phyloP scores from a whole-genome alignment of 2,888 invertebrate species.

The Eupithecia tripunctaria region DNA sequence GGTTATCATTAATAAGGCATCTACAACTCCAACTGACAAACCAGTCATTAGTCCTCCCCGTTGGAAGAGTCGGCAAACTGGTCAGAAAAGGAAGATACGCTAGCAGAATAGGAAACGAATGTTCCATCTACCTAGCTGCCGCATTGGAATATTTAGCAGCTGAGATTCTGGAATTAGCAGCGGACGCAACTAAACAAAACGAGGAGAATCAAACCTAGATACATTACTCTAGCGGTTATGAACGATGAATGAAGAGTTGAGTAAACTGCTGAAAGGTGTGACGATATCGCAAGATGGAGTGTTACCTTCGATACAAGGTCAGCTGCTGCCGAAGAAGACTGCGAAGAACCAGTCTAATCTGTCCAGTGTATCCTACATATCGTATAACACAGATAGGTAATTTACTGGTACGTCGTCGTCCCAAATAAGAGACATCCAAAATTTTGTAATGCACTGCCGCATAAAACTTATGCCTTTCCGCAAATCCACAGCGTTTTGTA shows the following conservation, averaged over 20 bases:
- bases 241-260: slow-evolving; percentile 70
- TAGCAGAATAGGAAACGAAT: slow-evolving; percentile 81
- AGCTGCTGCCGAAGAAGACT: slow-evolving; percentile 67
- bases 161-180: slow-evolving; percentile 87
- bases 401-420: too few relatives aligned
- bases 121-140: slow-evolving; percentile 83
- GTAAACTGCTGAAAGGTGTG: slow-evolving; percentile 59
- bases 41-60: slow-evolving; percentile 83
- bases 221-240: slow-evolving; percentile 64
- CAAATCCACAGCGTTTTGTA: too few relatives aligned
- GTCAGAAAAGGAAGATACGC: slow-evolving; percentile 86
- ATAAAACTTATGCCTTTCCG: too few relatives aligned
- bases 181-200: slow-evolving; percentile 86
- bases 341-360: slow-evolving; percentile 45
- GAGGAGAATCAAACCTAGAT: slow-evolving; percentile 70
- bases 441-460: too few relatives aligned
- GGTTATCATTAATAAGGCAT: too few relatives aligned
- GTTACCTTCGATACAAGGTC: slow-evolving; percentile 59
- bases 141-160: slow-evolving; percentile 87
- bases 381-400: too few relatives aligned
- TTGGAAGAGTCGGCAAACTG: slow-evolving; percentile 84
- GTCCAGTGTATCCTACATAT: too few relatives aligned
- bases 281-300: slow-evolving; percentile 68
- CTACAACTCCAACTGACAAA: too few relatives aligned
- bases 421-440: too few relatives aligned